phyloP scores from a whole-genome alignment of 2,797 vertebrate species.

The Coluber constrictor region DNA sequence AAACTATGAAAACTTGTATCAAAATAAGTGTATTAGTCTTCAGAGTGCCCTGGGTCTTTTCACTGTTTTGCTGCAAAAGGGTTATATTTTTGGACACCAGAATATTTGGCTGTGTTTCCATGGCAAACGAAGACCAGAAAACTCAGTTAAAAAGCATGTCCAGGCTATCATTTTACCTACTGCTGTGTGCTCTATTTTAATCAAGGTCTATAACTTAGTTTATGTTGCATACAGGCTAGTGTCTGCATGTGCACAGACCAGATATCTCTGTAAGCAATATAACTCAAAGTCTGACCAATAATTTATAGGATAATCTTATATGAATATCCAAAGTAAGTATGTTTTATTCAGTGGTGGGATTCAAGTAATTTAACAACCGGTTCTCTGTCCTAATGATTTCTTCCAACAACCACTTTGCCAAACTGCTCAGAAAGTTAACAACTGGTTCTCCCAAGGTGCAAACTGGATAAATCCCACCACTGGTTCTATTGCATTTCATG shows the following conservation, averaged over 20 bases:
- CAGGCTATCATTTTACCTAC: neutral
- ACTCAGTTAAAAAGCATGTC: neutral
- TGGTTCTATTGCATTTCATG: neutral
- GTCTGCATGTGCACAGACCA: neutral
- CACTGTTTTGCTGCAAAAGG: neutral
- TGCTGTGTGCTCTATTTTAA: neutral
- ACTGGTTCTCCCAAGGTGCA: too few relatives aligned
- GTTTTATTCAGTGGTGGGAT: too few relatives aligned
- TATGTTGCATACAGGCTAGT: neutral
- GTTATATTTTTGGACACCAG: neutral
- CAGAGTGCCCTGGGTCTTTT: neutral
- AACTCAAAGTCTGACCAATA: neutral
- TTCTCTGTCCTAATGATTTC: too few relatives aligned
- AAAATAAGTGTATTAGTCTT: neutral
- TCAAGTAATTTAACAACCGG: too few relatives aligned
- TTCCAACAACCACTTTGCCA: too few relatives aligned
- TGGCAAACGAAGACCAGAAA: neutral
- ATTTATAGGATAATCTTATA: neutral
- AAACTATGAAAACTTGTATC: neutral
- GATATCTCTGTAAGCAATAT: neutral
- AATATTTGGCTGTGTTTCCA: neutral
- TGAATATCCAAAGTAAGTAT: neutral
- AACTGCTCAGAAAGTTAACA: too few relatives aligned
- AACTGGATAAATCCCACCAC: too few relatives aligned
- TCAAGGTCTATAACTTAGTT: neutral